Conservation (phyloP, 2,888 invertebrate genomes). For the Drosophila birchii region DNA sequence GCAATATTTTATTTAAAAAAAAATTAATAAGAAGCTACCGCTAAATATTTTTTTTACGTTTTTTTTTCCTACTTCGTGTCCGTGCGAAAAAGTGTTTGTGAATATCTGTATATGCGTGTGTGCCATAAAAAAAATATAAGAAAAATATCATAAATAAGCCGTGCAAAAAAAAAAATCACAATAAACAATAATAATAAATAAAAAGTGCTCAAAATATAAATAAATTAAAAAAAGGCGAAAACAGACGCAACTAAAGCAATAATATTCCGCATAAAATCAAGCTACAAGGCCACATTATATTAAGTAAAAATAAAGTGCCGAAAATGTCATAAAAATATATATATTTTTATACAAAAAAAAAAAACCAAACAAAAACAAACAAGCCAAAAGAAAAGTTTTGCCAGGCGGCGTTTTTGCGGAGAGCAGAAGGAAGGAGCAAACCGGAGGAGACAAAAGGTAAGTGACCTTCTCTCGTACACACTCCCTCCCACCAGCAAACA, state of each 20-base stretch:
- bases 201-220: background rate
- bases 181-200: background rate
- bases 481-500: conserved; percentile 10
- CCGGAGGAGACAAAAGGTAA: conserved; percentile 63
- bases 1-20: conserved; percentile 21
- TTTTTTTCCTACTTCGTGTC: conserved; percentile 16
- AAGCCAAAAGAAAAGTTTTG: conserved; percentile 21
- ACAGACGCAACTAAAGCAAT: conserved; percentile 2
- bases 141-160: background rate
- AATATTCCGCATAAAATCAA: background rate
- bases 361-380: conserved; percentile 26
- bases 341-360: conserved; percentile 21
- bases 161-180: background rate
- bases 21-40: background rate
- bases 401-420: conserved; percentile 37
- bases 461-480: conserved; percentile 60
- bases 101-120: background rate
- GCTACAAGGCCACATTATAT: background rate
- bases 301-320: conserved; percentile 2
- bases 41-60: conserved; percentile 4
- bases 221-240: background rate
- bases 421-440: conserved; percentile 43
- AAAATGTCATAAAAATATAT: conserved; percentile 6
- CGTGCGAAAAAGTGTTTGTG: background rate
- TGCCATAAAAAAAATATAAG: background rate